Percentiles rank a stretch among this genome's conserved stretches.
These are phyloP conservation scores for Coryphaenoides rupestris DNA, from an alignment of 2,113 vertebrate species.

Conservation along the genomic window DNA sequence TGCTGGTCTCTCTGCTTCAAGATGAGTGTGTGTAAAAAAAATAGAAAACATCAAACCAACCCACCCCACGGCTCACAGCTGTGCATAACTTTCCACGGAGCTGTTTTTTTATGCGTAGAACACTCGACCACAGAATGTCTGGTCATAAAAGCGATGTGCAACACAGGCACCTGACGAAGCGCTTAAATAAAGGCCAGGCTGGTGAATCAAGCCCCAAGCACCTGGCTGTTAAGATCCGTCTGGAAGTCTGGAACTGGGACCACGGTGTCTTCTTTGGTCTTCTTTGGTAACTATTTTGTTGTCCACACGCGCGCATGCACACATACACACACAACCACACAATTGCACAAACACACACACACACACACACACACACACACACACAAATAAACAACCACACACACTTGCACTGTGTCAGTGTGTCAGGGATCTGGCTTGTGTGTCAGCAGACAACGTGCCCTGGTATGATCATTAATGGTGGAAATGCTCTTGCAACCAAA, in stretches of 20 bases:
- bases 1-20: neutral
- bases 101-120: conserved; percentile 58
- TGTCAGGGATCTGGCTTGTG: too few relatives aligned
- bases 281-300: too few relatives aligned
- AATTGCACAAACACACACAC: too few relatives aligned
- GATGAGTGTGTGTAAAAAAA: neutral
- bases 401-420: too few relatives aligned
- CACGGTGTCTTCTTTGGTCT: conserved; percentile 8
- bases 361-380: too few relatives aligned
- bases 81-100: conserved; percentile 52
- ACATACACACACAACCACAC: too few relatives aligned
- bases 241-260: conserved; percentile 27
- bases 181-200: conserved; percentile 57
- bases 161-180: conserved; percentile 53
- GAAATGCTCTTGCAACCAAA: too few relatives aligned
- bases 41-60: neutral
- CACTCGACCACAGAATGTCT: conserved; percentile 60
- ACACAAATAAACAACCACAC: too few relatives aligned
- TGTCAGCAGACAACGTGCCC: too few relatives aligned
- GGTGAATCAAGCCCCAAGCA: conserved; percentile 59
- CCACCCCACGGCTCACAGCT: conserved; percentile 34
- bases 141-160: conserved; percentile 60
- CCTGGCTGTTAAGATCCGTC: conserved; percentile 61
- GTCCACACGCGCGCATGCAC: too few relatives aligned
- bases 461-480: too few relatives aligned